A percentile compares a stretch with the other conserved stretches of the same genome.
phyloP scores from a whole-genome alignment of 2,113 vertebrate genomes.

The Dicentrarchus labrax region DNA sequence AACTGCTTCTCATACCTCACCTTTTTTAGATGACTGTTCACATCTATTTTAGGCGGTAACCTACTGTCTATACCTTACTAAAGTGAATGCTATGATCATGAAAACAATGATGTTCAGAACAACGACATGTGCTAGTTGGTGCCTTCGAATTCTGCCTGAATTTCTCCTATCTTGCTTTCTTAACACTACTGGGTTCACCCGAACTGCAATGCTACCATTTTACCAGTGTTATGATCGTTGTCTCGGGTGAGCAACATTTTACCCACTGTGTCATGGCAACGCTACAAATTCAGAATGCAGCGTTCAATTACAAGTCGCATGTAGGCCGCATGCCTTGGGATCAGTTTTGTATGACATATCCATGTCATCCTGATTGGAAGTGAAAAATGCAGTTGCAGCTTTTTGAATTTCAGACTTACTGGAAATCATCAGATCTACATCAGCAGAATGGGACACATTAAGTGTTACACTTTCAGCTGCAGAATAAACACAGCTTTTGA shows the following conservation, averaged over 20 bases:
- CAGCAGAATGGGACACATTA: neutral
- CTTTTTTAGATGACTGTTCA: conserved; percentile 44
- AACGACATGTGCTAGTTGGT: neutral
- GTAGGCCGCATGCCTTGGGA: neutral
- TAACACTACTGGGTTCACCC: neutral
- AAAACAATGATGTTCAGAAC: neutral
- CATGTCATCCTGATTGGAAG: neutral
- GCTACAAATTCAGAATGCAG: neutral
- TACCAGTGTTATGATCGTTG: neutral
- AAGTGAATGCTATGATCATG: conserved; percentile 11
- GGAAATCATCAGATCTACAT: neutral
- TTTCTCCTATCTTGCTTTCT: neutral
- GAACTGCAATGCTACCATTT: neutral
- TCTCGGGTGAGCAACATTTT: conserved; percentile 27
- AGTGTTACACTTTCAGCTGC: neutral
- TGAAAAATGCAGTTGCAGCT: neutral
- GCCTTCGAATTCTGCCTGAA: neutral
- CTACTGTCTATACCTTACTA: conserved; percentile 7
- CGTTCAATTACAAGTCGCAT: neutral
- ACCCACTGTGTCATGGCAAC: conserved; percentile 2
- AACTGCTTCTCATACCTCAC: conserved; percentile 37
- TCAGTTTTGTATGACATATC: conserved; percentile 1
- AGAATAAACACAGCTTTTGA: neutral
- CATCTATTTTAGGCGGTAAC: conserved; percentile 62
- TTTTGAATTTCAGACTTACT: neutral